Base-by-base conservation (phyloP, 2,113 vertebrate genomes). In the Gadus chalcogrammus region DNA sequence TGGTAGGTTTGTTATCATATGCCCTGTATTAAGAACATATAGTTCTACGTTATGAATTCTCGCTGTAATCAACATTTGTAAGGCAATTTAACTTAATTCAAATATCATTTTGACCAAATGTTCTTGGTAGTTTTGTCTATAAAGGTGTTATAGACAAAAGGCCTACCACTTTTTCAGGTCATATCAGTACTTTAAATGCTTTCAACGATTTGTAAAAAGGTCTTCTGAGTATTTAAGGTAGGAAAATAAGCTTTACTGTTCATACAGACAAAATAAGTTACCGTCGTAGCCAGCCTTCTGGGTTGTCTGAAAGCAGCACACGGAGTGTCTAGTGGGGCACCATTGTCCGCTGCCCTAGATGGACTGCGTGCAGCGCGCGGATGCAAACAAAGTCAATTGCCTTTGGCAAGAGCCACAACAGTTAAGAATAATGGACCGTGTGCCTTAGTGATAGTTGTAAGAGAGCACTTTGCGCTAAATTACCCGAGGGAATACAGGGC, bases 371-470 rank as follows among this genome's bases (percentile, higher is more conserved):
- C 76, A 77, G 73, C 71, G 70, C 73, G 38, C 72, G 74, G 65
- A 79, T 68, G 53, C 65, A 76, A 68, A 88, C 79, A 88, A 88
- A 85, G 74, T 27, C 53, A 59, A 48, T 11, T 11, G 81, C 59
- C 83, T 73, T 0, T n/a, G 77, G 82, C 83, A 77, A 24, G 18
- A 53, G 67, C 79, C 61, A 61, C 72, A 72, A 63, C 17, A 28
- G 65, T 55, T 8, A 18, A 72, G 38, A 18, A 84, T 22, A 84
- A 84, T 63, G 68, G 68, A 15, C 22, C 64, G 42, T 20, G 65
- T 68, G n/a, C 8, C 8, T 74, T 53, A 7, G 15, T 18, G 4
- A 55, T 16, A 22, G 64, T 60, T 61, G 70, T 70, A 72, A 59
- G 61, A 59, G 61, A 76, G 69, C 73, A 75, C 56, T 63, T 60